Conservation (phyloP, 53 echinoderm and acorn worm genomes). For the Antedon mediterranea region DNA sequence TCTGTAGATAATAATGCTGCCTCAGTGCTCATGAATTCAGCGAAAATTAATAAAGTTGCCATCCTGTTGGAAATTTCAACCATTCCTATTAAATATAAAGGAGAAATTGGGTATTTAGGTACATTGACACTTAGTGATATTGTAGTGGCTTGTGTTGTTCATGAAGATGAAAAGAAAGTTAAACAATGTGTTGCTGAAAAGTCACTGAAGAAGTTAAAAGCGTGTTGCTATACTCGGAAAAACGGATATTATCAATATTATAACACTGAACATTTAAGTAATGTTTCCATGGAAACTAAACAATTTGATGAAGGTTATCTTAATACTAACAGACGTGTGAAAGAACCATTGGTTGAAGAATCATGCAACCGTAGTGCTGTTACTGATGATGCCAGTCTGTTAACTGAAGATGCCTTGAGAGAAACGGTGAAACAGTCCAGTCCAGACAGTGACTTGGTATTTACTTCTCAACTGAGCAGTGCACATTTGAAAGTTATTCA, state of each 20-base stretch:
- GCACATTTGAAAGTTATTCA: too few species aligned
- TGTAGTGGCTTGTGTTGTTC: constrained; percentile 5
- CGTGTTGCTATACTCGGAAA: too few species aligned
- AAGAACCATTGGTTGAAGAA: too few species aligned
- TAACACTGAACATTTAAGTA: too few species aligned
- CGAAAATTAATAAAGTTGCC: not conserved
- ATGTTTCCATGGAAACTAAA: too few species aligned
- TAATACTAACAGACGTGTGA: too few species aligned
- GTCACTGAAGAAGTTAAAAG: constrained; percentile 1
- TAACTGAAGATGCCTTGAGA: constrained; percentile 10
- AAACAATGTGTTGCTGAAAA: constrained; percentile 4
- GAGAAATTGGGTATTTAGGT: constrained; percentile 4
- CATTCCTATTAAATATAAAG: not conserved
- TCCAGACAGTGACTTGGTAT: constrained; percentile 28
- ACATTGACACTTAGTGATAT: constrained; percentile 18
- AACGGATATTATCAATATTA: too few species aligned
- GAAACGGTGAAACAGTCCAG: constrained; percentile 26
- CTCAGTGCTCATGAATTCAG: not conserved
- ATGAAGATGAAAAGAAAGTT: constrained; percentile 9
- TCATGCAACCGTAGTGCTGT: too few species aligned
- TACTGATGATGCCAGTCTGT: not conserved
- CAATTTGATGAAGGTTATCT: too few species aligned
- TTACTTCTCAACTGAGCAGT: too few species aligned
- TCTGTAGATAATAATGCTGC: not conserved
- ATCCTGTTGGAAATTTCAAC: not conserved